Evolutionary conservation across 1,140 invertebrate species (phyloP).

Genomic region (Drosophila obscura): DNA sequence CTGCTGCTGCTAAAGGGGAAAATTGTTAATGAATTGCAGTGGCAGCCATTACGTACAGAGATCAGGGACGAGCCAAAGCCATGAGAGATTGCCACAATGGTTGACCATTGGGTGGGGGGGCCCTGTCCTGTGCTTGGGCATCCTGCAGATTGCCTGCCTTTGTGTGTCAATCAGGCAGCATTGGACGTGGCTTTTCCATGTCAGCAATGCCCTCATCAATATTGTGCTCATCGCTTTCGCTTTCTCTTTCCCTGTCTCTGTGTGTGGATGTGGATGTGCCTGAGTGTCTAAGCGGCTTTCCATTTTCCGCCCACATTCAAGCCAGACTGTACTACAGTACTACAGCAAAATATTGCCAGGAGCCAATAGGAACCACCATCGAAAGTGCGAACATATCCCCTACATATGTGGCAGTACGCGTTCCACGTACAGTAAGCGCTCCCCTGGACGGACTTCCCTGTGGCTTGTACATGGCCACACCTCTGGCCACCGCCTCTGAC

Average conservation of each 20-base stretch:
- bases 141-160: conserved; percentile 52
- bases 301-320: conserved; percentile 38
- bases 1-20: conserved; percentile 11
- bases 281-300: conserved; percentile 14
- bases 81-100: not conserved
- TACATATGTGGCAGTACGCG: too few species aligned
- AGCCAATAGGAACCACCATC: too few species aligned
- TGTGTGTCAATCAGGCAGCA: conserved; percentile 71
- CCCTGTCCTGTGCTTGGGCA: too few species aligned
- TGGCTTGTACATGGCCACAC: not conserved
- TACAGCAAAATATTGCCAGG: not conserved
- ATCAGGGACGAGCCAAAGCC: conserved; percentile 14
- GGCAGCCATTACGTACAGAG: conserved; percentile 30
- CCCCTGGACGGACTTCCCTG: too few species aligned
- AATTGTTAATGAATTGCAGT: conserved; percentile 74
- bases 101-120: not conserved
- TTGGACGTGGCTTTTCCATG: conserved; percentile 64
- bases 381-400: too few species aligned
- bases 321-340: conserved; percentile 11
- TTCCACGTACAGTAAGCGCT: not conserved
- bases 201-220: conserved; percentile 53
- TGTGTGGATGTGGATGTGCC: too few species aligned
- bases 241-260: not conserved
- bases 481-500: not conserved
- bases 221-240: conserved; percentile 1